A percentile compares a stretch with the other conserved stretches of the same genome.
phyloP scores from a whole-genome alignment of 2,888 invertebrate species.

The Ophioninae sp. region DNA sequence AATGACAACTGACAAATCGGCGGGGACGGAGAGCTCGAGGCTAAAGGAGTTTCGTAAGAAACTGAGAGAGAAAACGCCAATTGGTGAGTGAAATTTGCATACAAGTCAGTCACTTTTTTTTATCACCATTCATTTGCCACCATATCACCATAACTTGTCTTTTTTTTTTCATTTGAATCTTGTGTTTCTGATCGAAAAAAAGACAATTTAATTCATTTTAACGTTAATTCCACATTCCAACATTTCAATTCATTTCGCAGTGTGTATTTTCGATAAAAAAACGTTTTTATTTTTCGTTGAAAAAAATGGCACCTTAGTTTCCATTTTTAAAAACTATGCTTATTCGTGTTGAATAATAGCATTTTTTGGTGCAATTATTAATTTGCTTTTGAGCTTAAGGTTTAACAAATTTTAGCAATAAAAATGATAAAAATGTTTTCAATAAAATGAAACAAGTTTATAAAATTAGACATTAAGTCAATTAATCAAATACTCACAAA shows the following conservation, averaged over 20 bases:
- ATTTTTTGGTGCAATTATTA: no score
- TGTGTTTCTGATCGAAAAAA: neutral
- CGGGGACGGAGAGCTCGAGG: constrained; percentile 81
- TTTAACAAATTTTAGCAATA: no score
- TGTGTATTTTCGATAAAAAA: no score
- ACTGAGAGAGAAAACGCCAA: constrained; percentile 84
- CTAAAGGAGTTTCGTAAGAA: constrained; percentile 89
- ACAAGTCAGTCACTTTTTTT: neutral
- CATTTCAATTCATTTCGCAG: neutral
- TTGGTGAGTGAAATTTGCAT: constrained; percentile 80
- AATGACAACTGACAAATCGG: constrained; percentile 66
- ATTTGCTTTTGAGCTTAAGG: no score
- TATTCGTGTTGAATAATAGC: no score
- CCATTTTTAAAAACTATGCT: no score
- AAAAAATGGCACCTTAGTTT: no score
- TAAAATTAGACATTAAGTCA: neutral
- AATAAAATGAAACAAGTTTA: no score
- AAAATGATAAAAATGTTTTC: no score
- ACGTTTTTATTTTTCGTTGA: no score
- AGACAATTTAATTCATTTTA: neutral
- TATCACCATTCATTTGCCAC: neutral
- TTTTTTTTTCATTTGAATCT: neutral
- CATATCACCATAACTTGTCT: neutral
- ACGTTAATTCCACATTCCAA: no score
- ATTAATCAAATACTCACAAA: neutral